A percentile compares a stretch with the other conserved stretches of the same genome.
Evolutionary conservation across 2,797 vertebrate species (phyloP).

Genomic region (Danio jaintianensis): DNA sequence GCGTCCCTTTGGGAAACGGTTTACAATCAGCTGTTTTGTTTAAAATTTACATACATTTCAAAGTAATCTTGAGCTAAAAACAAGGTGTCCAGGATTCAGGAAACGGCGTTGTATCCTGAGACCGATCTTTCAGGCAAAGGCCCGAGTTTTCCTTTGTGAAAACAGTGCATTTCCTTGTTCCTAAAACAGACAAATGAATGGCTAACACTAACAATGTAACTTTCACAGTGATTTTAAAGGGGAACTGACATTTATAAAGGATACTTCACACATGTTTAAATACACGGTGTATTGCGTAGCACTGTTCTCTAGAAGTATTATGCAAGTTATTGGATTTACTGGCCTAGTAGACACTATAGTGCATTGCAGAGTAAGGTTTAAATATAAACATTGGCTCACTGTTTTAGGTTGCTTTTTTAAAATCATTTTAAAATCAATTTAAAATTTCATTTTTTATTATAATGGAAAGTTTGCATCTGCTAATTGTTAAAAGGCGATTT

Average conservation of each 20-base stretch:
- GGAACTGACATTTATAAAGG: conserved; percentile 12
- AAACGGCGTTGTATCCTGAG: conserved; percentile 57
- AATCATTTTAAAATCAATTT: too few relatives aligned
- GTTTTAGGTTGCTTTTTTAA: not conserved
- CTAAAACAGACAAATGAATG: conserved; percentile 31
- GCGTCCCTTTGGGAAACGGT: not conserved
- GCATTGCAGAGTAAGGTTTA: not conserved
- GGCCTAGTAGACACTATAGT: not conserved
- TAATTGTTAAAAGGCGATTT: not conserved
- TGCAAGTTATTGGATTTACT: not conserved
- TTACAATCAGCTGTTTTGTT: conserved; percentile 2
- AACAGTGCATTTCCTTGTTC: conserved; percentile 49
- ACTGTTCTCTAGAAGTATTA: not conserved
- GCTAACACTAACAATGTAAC: conserved; percentile 15
- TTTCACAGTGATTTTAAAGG: conserved; percentile 15
- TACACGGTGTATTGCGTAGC: not conserved
- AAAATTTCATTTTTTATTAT: not conserved
- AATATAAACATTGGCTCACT: not conserved
- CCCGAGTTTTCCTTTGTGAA: conserved; percentile 16
- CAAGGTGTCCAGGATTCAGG: conserved; percentile 59
- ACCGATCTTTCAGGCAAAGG: conserved; percentile 1
- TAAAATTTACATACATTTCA: conserved; percentile 13
- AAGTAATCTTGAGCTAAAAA: conserved; percentile 10
- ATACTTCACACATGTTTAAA: conserved; percentile 5
- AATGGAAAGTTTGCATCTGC: not conserved